Evolutionary conservation across 2,888 invertebrate genomes (phyloP).

Genomic region (Clivina fossor): DNA sequence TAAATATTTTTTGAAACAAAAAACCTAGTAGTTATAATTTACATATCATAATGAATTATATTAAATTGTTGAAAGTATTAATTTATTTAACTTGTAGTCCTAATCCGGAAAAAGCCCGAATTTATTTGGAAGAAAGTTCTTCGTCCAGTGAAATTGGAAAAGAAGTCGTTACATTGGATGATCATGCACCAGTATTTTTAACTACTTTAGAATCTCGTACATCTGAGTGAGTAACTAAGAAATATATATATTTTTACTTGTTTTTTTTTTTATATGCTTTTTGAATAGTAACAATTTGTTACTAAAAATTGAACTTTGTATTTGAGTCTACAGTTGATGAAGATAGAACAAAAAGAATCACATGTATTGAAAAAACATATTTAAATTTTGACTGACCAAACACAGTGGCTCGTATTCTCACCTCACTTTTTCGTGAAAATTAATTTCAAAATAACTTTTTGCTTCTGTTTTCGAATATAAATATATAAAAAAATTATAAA

Average conservation of each 20-base stretch:
- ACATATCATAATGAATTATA: background rate
- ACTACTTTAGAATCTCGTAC: slow-evolving; percentile 38
- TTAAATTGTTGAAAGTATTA: slow-evolving; percentile 5
- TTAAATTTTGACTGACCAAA: slow-evolving; percentile 4
- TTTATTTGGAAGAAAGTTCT: slow-evolving; percentile 52
- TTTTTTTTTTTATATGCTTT: slow-evolving; percentile 1
- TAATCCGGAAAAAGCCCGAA: slow-evolving; percentile 46
- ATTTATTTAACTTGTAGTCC: slow-evolving; percentile 36
- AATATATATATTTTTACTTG: background rate
- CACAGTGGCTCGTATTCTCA: too few species aligned
- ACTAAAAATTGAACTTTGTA: too few species aligned
- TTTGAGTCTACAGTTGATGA: slow-evolving; percentile 6
- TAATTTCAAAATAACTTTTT: too few species aligned
- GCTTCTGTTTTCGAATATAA: too few species aligned
- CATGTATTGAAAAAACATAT: slow-evolving; percentile 23
- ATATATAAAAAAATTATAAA: too few species aligned
- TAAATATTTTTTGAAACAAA: too few species aligned
- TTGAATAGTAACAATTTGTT: slow-evolving; percentile 1
- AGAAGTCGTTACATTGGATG: slow-evolving; percentile 47
- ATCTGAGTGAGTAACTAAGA: slow-evolving; percentile 46
- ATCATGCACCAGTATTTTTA: slow-evolving; percentile 47
- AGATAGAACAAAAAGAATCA: slow-evolving; percentile 1
- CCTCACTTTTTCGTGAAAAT: too few species aligned
- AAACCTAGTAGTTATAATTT: background rate
- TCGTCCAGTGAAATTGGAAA: slow-evolving; percentile 53